A percentile compares a stretch with the other conserved stretches of the same genome.
Evolutionary conservation across 2,888 invertebrate species (phyloP).

Genomic region (Euplagia quadripunctaria): DNA sequence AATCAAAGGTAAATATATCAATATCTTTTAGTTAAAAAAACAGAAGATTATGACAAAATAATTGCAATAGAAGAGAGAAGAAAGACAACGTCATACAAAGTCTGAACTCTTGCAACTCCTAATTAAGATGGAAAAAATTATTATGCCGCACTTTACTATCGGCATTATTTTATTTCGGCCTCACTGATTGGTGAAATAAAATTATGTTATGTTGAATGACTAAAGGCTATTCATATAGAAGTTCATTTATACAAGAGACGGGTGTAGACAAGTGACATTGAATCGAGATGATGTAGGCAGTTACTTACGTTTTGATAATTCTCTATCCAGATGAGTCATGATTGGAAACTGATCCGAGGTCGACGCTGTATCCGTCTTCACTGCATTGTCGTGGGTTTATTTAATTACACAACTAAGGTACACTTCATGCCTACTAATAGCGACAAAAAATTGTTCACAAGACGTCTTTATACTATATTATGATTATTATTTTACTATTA

Average conservation of each 20-base stretch:
- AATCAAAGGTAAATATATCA: background rate
- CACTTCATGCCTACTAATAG: conserved; percentile 32
- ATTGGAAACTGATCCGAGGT: conserved; percentile 74
- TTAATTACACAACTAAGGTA: conserved; percentile 55
- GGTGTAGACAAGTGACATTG: conserved; percentile 50
- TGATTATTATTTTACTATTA: too few species aligned
- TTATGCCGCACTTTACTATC: background rate
- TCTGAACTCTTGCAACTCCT: background rate
- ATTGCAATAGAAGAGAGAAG: background rate
- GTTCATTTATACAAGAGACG: conserved; percentile 31
- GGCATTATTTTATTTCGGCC: background rate
- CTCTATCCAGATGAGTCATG: conserved; percentile 69
- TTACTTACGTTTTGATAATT: conserved; percentile 57
- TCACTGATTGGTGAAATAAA: too few species aligned
- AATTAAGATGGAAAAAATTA: background rate
- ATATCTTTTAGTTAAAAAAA: background rate
- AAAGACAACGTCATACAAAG: background rate
- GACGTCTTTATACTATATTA: background rate
- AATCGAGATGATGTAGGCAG: conserved; percentile 59
- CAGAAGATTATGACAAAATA: background rate
- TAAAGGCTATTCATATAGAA: conserved; percentile 28
- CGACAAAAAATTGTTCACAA: conserved; percentile 44
- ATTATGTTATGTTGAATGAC: background rate
- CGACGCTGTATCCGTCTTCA: conserved; percentile 73
- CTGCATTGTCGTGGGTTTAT: conserved; percentile 47